Percentiles rank a stretch among this genome's conserved stretches.
These are phyloP conservation scores for Diplodus sargus DNA, from an alignment of 2,797 vertebrate species.

Conservation along the genomic window DNA sequence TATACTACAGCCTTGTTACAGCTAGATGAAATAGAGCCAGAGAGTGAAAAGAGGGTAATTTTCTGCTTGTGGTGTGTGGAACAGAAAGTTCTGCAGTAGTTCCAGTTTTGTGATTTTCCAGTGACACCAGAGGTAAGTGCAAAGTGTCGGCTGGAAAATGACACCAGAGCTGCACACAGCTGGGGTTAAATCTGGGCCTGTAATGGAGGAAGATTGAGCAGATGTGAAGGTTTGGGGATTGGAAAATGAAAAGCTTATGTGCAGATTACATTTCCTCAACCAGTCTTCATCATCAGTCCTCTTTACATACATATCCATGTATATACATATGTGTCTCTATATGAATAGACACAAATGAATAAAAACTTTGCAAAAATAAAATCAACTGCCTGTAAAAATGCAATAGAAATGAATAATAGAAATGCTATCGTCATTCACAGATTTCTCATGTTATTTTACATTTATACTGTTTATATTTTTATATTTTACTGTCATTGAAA, in stretches of 20 bases:
- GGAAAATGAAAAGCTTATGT: slow-evolving; percentile 76
- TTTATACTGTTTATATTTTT: no score
- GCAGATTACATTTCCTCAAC: slow-evolving; percentile 62
- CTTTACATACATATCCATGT: not conserved
- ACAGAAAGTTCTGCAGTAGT: slow-evolving; percentile 71
- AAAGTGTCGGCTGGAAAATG: slow-evolving; percentile 71
- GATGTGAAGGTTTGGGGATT: slow-evolving; percentile 71
- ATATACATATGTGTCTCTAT: no score
- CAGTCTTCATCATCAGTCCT: slow-evolving; percentile 64
- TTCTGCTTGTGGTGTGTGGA: slow-evolving; percentile 63
- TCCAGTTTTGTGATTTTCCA: slow-evolving; percentile 75
- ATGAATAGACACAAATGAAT: no score
- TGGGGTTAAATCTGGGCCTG: slow-evolving; percentile 55
- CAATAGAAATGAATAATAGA: no score
- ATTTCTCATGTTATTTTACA: no score
- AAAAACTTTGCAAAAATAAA: no score
- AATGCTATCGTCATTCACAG: no score
- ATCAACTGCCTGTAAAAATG: no score
- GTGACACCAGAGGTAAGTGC: slow-evolving; percentile 69
- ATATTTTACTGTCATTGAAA: no score
- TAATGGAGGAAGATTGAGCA: slow-evolving; percentile 78
- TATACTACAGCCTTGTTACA: slow-evolving; percentile 31
- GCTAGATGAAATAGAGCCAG: slow-evolving; percentile 58
- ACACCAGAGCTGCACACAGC: slow-evolving; percentile 58
- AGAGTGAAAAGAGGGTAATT: slow-evolving; percentile 72